Base-by-base conservation (phyloP, 2,888 invertebrate species). In the Dendrolimus houi region DNA sequence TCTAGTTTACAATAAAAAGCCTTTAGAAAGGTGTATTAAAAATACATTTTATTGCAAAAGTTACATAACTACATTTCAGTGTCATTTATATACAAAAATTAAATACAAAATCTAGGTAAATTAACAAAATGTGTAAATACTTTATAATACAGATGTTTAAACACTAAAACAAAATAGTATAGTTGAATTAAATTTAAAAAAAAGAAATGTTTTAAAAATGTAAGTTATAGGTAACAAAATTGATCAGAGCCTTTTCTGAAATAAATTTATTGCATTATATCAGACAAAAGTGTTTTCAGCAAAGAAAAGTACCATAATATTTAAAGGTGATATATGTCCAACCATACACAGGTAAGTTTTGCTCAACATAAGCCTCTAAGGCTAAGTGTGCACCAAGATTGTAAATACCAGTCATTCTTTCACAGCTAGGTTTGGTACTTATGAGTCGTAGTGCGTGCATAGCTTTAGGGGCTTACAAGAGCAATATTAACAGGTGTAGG, bases 21-120 rank as follows among this genome's bases (percentile, higher is more conserved):
- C 66, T 57, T 60, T 63, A 60, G 62, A 85, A 85, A 87, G 82
- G 86, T 88, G 86, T 90, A 90, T 83, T 90, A 88, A 90, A 89
- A 90, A 90, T 89, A 89, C 89, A 82, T 81, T 90, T 89, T 87
- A 89, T 89, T 89, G 89, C 86, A 82, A 86, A 87, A 85, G 76
- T 81, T 87, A 85, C 82, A 82, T 83, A 82, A 78, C 86, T 87
- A 87, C 80, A 81, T 81, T 82, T 81, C 77, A 83, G 84, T 86
- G 88, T 87, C 83, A 82, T 81, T 82, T 87, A 88, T 89, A 88
- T 89, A 90, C 87, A 90, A 84, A 87, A 85, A 87, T 82, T 83
- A 81, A 88, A 86, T 85, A 87, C 75, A 83, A 76, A 71, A 68
- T 72, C 72, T 72, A 68, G 69, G 71, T 71, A 78, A 67, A 71